A percentile compares a stretch with the other conserved stretches of the same genome.
Conservation (phyloP, 2,113 vertebrate genomes). For the Haemorhous mexicanus region DNA sequence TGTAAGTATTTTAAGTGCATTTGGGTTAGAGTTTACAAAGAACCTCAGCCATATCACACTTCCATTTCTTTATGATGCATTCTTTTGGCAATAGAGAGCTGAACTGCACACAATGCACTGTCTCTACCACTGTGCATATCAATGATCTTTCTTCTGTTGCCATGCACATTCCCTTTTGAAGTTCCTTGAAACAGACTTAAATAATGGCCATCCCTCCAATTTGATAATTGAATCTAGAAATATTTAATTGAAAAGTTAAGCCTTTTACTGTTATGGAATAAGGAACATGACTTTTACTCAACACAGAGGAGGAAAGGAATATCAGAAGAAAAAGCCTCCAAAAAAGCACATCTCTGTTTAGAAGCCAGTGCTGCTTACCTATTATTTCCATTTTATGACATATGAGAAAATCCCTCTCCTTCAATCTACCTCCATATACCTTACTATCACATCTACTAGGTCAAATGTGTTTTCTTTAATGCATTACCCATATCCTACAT, state of each 20-base stretch:
- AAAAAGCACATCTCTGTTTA: neutral
- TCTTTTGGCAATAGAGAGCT: neutral
- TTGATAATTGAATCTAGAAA: neutral
- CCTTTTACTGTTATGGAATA: neutral
- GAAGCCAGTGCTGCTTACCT: neutral
- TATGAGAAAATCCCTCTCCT: neutral
- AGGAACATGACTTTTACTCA: neutral
- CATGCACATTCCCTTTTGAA: neutral
- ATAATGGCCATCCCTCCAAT: neutral
- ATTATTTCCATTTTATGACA: neutral
- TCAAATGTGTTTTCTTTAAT: neutral
- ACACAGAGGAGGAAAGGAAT: neutral
- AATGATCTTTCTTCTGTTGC: neutral
- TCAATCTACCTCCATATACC: neutral
- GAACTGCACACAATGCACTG: conserved; percentile 11
- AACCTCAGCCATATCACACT: neutral
- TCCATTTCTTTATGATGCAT: neutral
- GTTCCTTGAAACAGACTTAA: neutral
- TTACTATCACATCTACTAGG: neutral
- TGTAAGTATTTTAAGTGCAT: neutral
- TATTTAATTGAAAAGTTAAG: neutral
- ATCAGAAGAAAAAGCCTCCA: neutral
- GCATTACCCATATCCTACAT: neutral
- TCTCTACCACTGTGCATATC: neutral
- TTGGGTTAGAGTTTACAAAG: neutral